phyloP scores from a whole-genome alignment of 2,888 invertebrate species.

The Brenthis hecate region DNA sequence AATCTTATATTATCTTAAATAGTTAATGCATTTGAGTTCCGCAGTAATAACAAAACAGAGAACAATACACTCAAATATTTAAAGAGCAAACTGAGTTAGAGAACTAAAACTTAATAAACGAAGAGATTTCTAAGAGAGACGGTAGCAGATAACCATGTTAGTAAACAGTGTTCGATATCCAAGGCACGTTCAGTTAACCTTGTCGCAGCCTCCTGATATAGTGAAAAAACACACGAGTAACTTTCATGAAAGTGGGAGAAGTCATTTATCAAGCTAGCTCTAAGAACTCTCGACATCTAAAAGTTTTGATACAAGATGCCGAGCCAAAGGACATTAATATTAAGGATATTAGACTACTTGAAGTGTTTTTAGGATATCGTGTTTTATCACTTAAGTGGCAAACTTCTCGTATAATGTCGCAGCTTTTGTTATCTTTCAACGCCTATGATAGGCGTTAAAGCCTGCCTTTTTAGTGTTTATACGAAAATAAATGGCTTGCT shows the following conservation, averaged over 20 bases:
- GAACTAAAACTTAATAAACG: slow-evolving; percentile 47
- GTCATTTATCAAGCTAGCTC: slow-evolving; percentile 80
- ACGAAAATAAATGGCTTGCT: too few species aligned
- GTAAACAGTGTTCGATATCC: slow-evolving; percentile 60
- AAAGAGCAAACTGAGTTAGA: slow-evolving; percentile 7
- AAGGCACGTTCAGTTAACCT: slow-evolving; percentile 61
- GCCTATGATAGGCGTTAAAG: slow-evolving; percentile 10
- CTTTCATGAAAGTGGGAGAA: slow-evolving; percentile 73
- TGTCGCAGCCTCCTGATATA: slow-evolving; percentile 53
- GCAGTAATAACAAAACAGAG: slow-evolving; percentile 4
- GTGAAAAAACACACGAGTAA: slow-evolving; percentile 65
- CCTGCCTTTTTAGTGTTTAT: slow-evolving; percentile 5
- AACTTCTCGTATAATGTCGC: slow-evolving; percentile 60
- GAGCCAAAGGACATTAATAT: slow-evolving; percentile 79
- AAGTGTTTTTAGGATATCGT: slow-evolving; percentile 70
- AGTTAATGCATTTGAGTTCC: background rate
- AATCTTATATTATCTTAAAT: background rate
- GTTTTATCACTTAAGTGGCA: slow-evolving; percentile 75
- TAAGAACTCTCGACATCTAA: slow-evolving; percentile 78
- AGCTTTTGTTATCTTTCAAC: slow-evolving; percentile 52
- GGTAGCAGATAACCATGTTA: slow-evolving; percentile 49
- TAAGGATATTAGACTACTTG: slow-evolving; percentile 73
- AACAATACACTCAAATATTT: slow-evolving; percentile 14
- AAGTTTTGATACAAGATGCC: slow-evolving; percentile 80
- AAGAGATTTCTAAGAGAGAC: slow-evolving; percentile 21